A percentile compares a stretch with the other conserved stretches of the same genome.
Conservation (phyloP, 2,797 vertebrate species). For the Carduelis carduelis region DNA sequence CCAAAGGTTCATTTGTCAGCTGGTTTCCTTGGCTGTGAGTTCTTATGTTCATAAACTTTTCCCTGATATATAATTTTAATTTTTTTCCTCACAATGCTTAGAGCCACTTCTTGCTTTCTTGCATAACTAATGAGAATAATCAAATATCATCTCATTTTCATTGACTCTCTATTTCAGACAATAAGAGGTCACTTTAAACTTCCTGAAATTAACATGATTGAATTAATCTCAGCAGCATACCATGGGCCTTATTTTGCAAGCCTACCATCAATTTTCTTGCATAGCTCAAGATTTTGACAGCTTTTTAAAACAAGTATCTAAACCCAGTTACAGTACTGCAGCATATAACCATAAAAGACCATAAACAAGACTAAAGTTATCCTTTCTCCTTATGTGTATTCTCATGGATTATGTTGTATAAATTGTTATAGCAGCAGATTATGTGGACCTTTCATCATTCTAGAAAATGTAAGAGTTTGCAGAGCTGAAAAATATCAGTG, state of each 20-base stretch:
- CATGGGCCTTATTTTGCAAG: background rate
- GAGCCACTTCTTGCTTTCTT: background rate
- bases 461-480: background rate
- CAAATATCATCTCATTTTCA: background rate
- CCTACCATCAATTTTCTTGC: background rate
- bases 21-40: background rate
- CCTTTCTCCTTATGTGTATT: background rate
- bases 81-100: background rate
- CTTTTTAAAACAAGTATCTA: background rate
- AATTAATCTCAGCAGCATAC: background rate
- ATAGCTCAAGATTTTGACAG: background rate
- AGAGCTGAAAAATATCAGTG: background rate
- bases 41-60: background rate
- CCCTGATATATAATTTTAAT: background rate
- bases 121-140: background rate
- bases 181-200: background rate
- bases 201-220: background rate
- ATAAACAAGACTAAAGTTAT: background rate
- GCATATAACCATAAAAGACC: conserved; percentile 4
- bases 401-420: background rate
- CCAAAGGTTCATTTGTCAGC: background rate
- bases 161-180: background rate
- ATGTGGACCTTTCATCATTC: background rate
- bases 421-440: background rate
- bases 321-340: background rate